Base-by-base conservation (phyloP, 2,888 invertebrate genomes). In the Nomada lathburiana region DNA sequence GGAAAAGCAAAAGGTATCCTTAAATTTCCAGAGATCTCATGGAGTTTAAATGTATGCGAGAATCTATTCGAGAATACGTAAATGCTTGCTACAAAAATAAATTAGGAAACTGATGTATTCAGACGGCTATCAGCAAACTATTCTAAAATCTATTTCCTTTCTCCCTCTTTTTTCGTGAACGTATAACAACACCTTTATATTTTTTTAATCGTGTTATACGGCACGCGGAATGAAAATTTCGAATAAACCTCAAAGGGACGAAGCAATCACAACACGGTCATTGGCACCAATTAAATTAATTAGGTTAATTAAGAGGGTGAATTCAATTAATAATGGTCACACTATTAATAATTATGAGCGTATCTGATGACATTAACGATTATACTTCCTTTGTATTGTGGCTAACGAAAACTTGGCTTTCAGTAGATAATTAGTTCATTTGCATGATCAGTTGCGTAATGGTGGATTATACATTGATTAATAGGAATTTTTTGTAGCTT, bases 211-310 rank as follows among this genome's bases (percentile, higher is more conserved):
- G 1, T 13, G 11, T 1, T 13, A 44, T 11, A 9, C 42, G 4
- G 0, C 11, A 16, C 1, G 23, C 42, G 5, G 29, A 16, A n/a
- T 13, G 16, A 2, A 16, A 16, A 42, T 20, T 20, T 26, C 13
- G 20, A 50, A 13, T 13, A 18, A 59, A 59, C 52, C 36, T 60
- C 16, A n/a, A 60, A 3, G 4, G 2, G 29, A 62, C 0, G 1
- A 4, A 23, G 5, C 7, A 53, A 3, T 26, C 16, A 60, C 13
- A 13, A 29, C 26, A 42, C 16, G 29, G n/a, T 20, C 55, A 11
- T 55, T 26, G 13, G 13, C 2, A 50, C 57, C 57, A 72, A 76
- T 72, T 72, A 64, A n/a, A 64, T 50, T 64, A 52, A 72, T 76
- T 76, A 50, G 20, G n/a, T 50, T 64, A 52, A 72, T 76, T 76